Conservation (phyloP, 2,797 vertebrate species). For the Brachyalestes nurse region DNA sequence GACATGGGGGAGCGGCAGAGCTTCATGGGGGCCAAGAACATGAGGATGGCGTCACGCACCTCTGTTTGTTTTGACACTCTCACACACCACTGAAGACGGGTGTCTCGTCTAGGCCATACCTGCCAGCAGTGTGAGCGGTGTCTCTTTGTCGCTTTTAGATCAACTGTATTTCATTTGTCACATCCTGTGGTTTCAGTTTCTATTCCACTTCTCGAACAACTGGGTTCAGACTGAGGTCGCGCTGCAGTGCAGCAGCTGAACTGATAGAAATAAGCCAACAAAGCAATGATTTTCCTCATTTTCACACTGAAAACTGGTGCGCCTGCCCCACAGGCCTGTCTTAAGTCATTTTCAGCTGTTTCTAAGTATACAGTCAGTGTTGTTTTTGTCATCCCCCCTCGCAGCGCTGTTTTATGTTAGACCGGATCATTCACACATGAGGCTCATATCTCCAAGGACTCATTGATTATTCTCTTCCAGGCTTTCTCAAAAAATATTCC, state of each 20-base stretch:
- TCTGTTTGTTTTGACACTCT: constrained; percentile 52
- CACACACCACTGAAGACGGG: constrained; percentile 25
- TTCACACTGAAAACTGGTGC: not conserved
- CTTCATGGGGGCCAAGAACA: constrained; percentile 38
- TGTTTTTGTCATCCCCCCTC: not conserved
- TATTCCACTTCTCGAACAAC: constrained; percentile 4
- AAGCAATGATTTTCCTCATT: not conserved
- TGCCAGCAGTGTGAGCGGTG: constrained; percentile 15
- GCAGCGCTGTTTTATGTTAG: not conserved
- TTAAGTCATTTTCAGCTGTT: not conserved
- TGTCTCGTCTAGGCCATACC: constrained; percentile 10
- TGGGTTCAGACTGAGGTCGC: constrained; percentile 9
- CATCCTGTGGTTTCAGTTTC: constrained; percentile 23
- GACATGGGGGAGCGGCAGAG: not conserved
- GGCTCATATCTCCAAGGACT: not conserved
- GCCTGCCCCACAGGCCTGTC: not conserved
- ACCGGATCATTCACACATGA: not conserved
- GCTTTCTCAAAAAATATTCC: constrained; percentile 38
- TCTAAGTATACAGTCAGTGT: not conserved
- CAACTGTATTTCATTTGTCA: constrained; percentile 9
- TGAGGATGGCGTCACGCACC: constrained; percentile 17
- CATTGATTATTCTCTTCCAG: constrained; percentile 24
- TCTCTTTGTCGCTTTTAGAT: constrained; percentile 20
- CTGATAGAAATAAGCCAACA: not conserved
- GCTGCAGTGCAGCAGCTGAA: constrained; percentile 1